These are phyloP conservation scores for Atherinosoma microstoma DNA, from an alignment of 2,797 vertebrate genomes.

Conservation along the genomic window DNA sequence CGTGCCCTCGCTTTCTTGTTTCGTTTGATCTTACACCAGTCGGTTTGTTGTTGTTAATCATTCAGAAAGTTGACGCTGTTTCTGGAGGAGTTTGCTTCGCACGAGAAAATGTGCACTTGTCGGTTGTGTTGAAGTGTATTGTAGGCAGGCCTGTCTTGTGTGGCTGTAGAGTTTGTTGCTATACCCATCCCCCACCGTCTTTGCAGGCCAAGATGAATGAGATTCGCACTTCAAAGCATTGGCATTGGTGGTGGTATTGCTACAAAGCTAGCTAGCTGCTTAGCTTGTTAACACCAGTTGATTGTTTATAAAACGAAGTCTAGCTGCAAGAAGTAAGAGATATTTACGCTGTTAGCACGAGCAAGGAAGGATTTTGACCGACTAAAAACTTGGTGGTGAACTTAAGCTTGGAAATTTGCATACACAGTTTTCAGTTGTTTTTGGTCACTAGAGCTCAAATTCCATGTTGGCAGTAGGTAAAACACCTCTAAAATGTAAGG, in stretches of 20 bases:
- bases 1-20: conserved; percentile 76
- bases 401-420: conserved; percentile 27
- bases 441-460: background rate
- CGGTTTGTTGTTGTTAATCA: background rate
- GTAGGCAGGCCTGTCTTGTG: conserved; percentile 80
- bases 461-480: background rate
- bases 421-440: background rate
- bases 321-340: conserved; percentile 2
- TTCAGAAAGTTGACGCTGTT: conserved; percentile 28
- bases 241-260: conserved; percentile 74
- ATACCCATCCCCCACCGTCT: conserved; percentile 83
- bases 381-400: conserved; percentile 49
- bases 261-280: conserved; percentile 60
- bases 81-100: conserved; percentile 11
- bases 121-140: conserved; percentile 45
- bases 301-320: conserved; percentile 20
- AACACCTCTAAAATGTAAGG: background rate
- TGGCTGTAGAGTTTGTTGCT: conserved; percentile 83
- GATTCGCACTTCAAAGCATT: conserved; percentile 84
- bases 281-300: conserved; percentile 45
- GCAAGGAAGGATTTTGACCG: conserved; percentile 24
- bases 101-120: background rate
- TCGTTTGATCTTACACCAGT: conserved; percentile 47
- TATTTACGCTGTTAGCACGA: conserved; percentile 36
- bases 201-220: conserved; percentile 85